A percentile compares a stretch with the other conserved stretches of the same genome.
Evolutionary conservation across 2,797 vertebrate genomes (phyloP).

Genomic region (Sebastes itinus): DNA sequence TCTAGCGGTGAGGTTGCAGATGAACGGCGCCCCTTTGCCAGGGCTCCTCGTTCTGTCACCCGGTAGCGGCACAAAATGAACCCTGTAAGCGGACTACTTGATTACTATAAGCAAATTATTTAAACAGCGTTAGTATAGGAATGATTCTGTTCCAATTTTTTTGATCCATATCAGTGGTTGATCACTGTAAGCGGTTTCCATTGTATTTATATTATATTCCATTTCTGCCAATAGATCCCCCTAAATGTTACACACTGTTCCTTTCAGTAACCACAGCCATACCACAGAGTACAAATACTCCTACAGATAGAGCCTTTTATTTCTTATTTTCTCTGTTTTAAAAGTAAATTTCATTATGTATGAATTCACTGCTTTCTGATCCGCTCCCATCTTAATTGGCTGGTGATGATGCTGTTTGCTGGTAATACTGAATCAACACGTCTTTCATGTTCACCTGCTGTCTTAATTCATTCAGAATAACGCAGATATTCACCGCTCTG

Average conservation of each 20-base stretch:
- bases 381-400: neutral
- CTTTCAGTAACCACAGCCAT: neutral
- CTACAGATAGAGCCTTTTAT: neutral
- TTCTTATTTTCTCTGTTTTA: neutral
- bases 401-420: neutral
- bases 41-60: no score
- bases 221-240: no score
- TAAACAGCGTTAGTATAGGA: no score
- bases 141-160: fast-evolving
- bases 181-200: no score
- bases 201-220: no score
- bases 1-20: no score
- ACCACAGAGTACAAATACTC: neutral
- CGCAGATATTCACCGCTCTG: neutral
- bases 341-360: neutral
- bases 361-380: neutral
- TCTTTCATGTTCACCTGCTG: neutral
- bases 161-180: no score
- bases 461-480: neutral
- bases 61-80: fast-evolving
- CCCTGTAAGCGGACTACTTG: no score
- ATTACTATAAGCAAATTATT: no score
- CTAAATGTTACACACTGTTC: no score
- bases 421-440: neutral
- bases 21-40: no score